Conservation (phyloP, 2,113 vertebrate genomes). For the Passer montanus region DNA sequence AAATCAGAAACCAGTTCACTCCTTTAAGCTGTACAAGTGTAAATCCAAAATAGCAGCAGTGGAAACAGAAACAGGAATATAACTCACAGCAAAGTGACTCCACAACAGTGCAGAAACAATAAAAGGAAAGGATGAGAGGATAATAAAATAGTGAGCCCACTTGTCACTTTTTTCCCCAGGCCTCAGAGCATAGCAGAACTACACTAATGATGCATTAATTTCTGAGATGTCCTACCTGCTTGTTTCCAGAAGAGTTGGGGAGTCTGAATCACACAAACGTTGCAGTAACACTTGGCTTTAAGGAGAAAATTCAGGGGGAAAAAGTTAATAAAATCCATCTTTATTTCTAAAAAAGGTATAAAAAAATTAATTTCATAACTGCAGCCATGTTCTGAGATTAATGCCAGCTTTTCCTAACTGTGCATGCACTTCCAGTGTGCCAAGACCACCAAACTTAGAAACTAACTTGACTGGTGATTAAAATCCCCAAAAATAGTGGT, state of each 20-base stretch:
- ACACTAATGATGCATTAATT: neutral
- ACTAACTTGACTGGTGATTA: neutral
- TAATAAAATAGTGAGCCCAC: neutral
- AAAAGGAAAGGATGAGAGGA: neutral
- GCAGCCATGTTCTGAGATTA: neutral
- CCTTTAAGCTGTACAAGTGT: neutral
- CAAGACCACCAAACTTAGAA: neutral
- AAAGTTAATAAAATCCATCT: neutral
- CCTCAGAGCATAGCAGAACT: neutral
- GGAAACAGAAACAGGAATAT: neutral
- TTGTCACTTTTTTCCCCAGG: neutral
- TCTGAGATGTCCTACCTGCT: conserved; percentile 81
- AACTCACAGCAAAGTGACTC: neutral
- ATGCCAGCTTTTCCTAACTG: neutral
- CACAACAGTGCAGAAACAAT: neutral
- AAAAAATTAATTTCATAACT: neutral
- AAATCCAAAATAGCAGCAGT: neutral
- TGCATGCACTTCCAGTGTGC: neutral
- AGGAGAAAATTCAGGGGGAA: neutral
- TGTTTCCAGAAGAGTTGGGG: conserved; percentile 92
- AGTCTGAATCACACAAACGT: conserved; percentile 89
- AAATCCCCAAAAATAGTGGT: neutral
- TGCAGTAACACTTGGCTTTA: conserved; percentile 86
- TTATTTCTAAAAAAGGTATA: neutral
- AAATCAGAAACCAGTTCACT: neutral